These are phyloP conservation scores for Pseudoips prasinana DNA, from an alignment of 2,888 invertebrate genomes.

Conservation along the genomic window DNA sequence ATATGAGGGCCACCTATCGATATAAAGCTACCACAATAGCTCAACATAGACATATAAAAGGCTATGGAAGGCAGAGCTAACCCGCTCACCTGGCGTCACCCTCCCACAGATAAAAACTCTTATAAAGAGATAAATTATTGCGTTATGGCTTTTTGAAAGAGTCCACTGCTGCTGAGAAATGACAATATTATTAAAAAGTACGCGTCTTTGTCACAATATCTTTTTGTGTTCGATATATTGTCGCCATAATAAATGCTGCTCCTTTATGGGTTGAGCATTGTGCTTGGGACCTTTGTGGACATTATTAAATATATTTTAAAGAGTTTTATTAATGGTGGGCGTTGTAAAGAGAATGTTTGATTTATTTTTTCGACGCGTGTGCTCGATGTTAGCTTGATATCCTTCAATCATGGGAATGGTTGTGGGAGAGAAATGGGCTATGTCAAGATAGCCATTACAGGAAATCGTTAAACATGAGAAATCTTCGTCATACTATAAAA, in stretches of 20 bases:
- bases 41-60: conserved; percentile 31
- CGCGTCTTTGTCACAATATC: conserved; percentile 81
- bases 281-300: conserved; percentile 76
- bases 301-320: conserved; percentile 82
- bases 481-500: too few species aligned
- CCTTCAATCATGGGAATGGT: conserved; percentile 63
- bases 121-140: conserved; percentile 82
- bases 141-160: conserved; percentile 82
- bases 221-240: conserved; percentile 82
- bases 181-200: conserved; percentile 83
- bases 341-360: conserved; percentile 74
- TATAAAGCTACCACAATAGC: conserved; percentile 9
- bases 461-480: conserved; percentile 3
- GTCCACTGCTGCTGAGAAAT: conserved; percentile 82
- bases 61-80: conserved; percentile 54
- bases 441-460: conserved; percentile 3
- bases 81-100: conserved; percentile 74
- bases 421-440: conserved; percentile 5
- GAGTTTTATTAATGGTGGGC: conserved; percentile 81
- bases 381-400: conserved; percentile 59
- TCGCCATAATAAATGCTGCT: conserved; percentile 81
- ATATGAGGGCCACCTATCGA: conserved; percentile 26
- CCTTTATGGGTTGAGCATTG: conserved; percentile 78
- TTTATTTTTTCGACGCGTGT: conserved; percentile 83
- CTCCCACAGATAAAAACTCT: conserved; percentile 77